Evolutionary conservation across 2,888 invertebrate species (phyloP).

Genomic region (Xanthorhoe designata): DNA sequence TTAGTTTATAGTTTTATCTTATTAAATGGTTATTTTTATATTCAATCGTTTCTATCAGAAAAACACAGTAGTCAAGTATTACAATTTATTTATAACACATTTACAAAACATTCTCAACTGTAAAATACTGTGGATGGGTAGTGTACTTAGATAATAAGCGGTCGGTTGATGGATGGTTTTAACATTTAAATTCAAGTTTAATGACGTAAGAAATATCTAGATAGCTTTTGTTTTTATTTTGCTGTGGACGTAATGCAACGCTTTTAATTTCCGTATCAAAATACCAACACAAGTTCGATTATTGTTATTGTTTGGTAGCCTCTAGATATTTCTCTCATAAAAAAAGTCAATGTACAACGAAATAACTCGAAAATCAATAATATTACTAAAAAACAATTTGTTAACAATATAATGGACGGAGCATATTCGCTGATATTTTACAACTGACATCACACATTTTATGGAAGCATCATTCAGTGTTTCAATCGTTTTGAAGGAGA

Average conservation of each 20-base stretch:
- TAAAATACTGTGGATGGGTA: conserved; percentile 63
- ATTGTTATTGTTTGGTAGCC: too few relatives aligned
- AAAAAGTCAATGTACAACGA: conserved; percentile 14
- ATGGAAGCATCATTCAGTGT: conserved; percentile 49
- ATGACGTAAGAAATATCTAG: conserved; percentile 26
- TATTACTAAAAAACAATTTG: conserved; percentile 40
- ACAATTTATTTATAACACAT: conserved; percentile 61
- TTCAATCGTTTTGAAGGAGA: conserved; percentile 18
- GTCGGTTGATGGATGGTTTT: conserved; percentile 51
- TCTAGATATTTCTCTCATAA: conserved; percentile 16
- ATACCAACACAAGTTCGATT: background rate
- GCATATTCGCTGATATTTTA: conserved; percentile 67
- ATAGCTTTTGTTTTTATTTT: conserved; percentile 3
- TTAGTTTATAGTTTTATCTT: conserved; percentile 30
- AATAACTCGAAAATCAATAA: conserved; percentile 30
- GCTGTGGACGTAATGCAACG: background rate
- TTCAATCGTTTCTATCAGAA: conserved; percentile 34
- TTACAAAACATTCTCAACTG: conserved; percentile 63
- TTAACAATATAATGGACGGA: conserved; percentile 74
- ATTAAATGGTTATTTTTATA: conserved; percentile 30
- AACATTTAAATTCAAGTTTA: conserved; percentile 31
- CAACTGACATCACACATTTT: conserved; percentile 54
- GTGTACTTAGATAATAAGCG: conserved; percentile 45
- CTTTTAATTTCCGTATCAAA: too few relatives aligned
- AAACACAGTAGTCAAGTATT: conserved; percentile 60